Evolutionary conservation across 2,797 vertebrate genomes (phyloP), one percentile per base, ranked within the genome.

Genomic region (Leptatherina wallacei): DNA sequence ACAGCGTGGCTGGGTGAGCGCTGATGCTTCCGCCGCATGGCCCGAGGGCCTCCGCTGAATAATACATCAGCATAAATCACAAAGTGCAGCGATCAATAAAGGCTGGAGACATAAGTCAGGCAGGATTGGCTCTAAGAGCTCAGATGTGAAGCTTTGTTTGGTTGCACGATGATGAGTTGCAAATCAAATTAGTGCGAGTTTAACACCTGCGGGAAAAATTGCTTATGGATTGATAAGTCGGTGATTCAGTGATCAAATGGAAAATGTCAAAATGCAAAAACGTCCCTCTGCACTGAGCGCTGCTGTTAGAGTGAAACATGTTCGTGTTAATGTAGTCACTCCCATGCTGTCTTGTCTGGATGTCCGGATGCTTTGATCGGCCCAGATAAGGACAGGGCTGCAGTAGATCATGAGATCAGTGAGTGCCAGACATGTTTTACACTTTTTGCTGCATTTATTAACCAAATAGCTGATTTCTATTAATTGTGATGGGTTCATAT

Each of bases 41-140:
- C 76, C 44, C 7, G n/a, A 65, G 61, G 78, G 47, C 61, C 74
- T 55, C 49, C 58, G 27, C 63, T 79, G 77, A 88, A 85, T 87
- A 81, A 87, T 80, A 75, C 81, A 86, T 85, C 68, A 58, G 56
- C 52, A 76, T 82, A 69, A 86, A 85, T 87, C 84, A 85, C 73
- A 59, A 62, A 38, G 69, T 38, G 62, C 67, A 11, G 47, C 59
- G 72, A 88, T 91, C 87, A 73, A 86, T 85, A 8, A 75, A 14
- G 64, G 35, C 70, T 5, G n/a, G 11, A 73, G 71, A 63, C 56
- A 61, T 9, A 51, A 47, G 60, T 61, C 65, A 68, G 54, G 27
- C 58, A 56, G 68, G 35, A 80, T 47, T 22, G 0, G 33, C 36
- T 58, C 20, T 62, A 38, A 38, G 4, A 68, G 69, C 66, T 52